phyloP scores from a whole-genome alignment of 2,797 vertebrate species.

The Ptychobarbus kaznakovi region DNA sequence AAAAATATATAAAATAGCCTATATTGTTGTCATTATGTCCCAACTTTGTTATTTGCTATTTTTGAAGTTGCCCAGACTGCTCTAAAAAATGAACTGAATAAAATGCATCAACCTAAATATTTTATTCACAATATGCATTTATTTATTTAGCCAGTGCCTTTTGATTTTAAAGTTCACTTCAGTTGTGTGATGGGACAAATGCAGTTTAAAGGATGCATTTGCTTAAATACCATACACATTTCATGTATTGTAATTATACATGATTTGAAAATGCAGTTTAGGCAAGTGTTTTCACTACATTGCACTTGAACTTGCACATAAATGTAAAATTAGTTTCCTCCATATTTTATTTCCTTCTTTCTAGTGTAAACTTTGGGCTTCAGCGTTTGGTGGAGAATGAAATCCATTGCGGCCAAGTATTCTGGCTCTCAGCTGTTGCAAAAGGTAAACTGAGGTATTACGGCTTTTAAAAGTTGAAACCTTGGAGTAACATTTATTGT shows the following conservation, averaged over 20 bases:
- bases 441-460: slow-evolving; percentile 93
- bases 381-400: slow-evolving; percentile 98
- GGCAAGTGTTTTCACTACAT: not conserved
- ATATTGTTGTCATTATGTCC: not conserved
- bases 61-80: not conserved
- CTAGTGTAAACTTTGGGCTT: slow-evolving; percentile 98
- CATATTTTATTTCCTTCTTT: slow-evolving; percentile 25
- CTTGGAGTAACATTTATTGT: not conserved
- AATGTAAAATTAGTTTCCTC: too few species aligned
- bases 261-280: not conserved
- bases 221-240: not conserved
- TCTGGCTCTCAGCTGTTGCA: slow-evolving; percentile 98
- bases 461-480: too few species aligned
- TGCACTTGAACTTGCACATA: too few species aligned
- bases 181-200: not conserved
- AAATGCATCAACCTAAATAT: not conserved
- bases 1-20: not conserved
- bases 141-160: not conserved
- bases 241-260: not conserved
- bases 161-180: not conserved
- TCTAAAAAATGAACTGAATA: not conserved
- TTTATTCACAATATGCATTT: not conserved
- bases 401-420: slow-evolving; percentile 98
- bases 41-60: not conserved
- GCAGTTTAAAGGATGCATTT: not conserved